phyloP scores from a whole-genome alignment of 2,113 vertebrate genomes.

The Excalfactoria chinensis region DNA sequence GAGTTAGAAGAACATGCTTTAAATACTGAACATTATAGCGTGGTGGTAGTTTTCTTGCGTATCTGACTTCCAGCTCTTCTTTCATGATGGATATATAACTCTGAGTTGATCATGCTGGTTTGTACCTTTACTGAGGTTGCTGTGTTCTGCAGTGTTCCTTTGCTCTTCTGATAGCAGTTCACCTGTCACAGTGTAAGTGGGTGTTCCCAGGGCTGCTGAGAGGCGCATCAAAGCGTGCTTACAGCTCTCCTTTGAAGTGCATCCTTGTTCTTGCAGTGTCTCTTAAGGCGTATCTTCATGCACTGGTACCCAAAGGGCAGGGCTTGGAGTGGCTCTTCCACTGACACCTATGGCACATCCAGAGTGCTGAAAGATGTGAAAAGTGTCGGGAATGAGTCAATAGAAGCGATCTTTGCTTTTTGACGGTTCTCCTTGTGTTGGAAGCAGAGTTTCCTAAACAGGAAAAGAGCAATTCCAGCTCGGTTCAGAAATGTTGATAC shows the following conservation, averaged over 20 bases:
- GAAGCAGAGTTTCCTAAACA: constrained; percentile 67
- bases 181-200: neutral
- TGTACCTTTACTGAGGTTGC: neutral
- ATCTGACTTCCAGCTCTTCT: neutral
- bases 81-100: neutral
- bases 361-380: neutral
- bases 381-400: neutral
- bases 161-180: neutral
- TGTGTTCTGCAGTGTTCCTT: neutral
- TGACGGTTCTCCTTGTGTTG: neutral
- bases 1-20: neutral
- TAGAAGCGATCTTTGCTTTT: neutral
- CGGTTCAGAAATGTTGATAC: constrained; percentile 57
- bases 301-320: fast-evolving
- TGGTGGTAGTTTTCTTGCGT: fast-evolving
- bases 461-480: constrained; percentile 60
- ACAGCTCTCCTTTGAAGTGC: neutral
- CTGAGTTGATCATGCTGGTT: neutral
- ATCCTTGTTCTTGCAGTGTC: neutral
- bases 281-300: fast-evolving
- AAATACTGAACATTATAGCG: neutral
- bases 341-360: neutral
- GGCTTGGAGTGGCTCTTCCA: fast-evolving
- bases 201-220: neutral
- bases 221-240: neutral